A percentile compares a stretch with the other conserved stretches of the same genome.
phyloP scores from a whole-genome alignment of 2,797 vertebrate species.

The Chrosomus eos region DNA sequence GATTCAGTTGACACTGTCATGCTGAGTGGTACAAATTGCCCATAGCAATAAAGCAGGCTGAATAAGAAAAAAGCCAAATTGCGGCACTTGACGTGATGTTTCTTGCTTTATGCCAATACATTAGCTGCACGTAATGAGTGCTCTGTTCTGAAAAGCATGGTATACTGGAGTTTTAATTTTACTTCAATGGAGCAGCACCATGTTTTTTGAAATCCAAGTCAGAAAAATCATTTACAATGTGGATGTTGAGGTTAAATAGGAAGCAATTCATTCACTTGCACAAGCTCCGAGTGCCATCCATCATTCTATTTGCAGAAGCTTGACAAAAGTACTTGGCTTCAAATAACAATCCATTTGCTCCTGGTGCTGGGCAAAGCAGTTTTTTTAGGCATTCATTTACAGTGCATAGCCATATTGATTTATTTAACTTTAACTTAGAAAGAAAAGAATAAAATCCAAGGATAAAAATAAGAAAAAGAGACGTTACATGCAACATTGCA shows the following conservation, averaged over 20 bases:
- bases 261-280: constrained; percentile 88
- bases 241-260: constrained; percentile 93
- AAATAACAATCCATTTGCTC: constrained; percentile 95
- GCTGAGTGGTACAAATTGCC: constrained; percentile 99
- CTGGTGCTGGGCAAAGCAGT: constrained; percentile 84
- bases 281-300: constrained; percentile 87
- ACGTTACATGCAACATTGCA: constrained; percentile 16
- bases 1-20: constrained; percentile 99
- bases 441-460: constrained; percentile 58
- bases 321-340: constrained; percentile 96
- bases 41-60: constrained; percentile 98
- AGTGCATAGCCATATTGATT: constrained; percentile 88
- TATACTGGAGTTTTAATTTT: constrained; percentile 98
- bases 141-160: constrained; percentile 97
- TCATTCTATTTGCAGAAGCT: constrained; percentile 98
- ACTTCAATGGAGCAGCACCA: constrained; percentile 92
- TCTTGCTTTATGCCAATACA: constrained; percentile 99
- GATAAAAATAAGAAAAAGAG: constrained; percentile 39
- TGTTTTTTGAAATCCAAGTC: constrained; percentile 90
- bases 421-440: constrained; percentile 87
- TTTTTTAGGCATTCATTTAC: constrained; percentile 90
- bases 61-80: constrained; percentile 86
- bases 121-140: constrained; percentile 97
- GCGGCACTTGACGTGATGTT: constrained; percentile 97
- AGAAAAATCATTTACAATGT: constrained; percentile 94